phyloP scores from a whole-genome alignment of 2,113 vertebrate genomes.

The Chaetodon trifascialis region DNA sequence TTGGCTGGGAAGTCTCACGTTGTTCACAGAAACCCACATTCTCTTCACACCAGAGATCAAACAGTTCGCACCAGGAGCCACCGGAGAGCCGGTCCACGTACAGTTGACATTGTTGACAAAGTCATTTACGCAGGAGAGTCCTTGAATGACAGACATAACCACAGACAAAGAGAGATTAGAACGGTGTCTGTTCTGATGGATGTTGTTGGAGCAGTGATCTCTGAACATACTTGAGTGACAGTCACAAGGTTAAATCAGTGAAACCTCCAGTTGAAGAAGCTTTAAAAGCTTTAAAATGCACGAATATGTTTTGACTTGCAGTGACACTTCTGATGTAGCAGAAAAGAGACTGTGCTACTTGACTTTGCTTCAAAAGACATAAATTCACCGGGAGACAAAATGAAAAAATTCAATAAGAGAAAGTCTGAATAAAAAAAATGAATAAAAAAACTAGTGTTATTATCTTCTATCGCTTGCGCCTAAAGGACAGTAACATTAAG shows the following conservation, averaged over 20 bases:
- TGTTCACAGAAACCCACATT: rapidly evolving
- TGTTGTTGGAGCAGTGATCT: background rate
- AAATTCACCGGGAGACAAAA: background rate
- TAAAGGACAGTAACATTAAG: background rate
- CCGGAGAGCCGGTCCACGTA: constrained; percentile 35
- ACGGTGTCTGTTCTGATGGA: background rate
- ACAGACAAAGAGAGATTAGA: background rate
- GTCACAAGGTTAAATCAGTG: background rate
- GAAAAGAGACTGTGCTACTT: background rate
- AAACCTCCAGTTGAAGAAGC: too few species aligned
- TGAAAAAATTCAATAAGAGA: background rate
- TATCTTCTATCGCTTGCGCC: background rate
- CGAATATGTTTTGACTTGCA: too few species aligned
- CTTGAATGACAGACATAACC: constrained; percentile 43
- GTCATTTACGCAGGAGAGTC: constrained; percentile 76
- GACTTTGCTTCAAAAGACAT: background rate
- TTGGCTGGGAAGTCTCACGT: rapidly evolving
- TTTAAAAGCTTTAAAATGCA: too few species aligned
- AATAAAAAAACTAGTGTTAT: too few species aligned
- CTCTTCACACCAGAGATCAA: constrained; percentile 15
- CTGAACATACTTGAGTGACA: background rate
- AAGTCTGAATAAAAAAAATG: too few species aligned
- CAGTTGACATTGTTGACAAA: constrained; percentile 73
- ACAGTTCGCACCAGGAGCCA: constrained; percentile 42
- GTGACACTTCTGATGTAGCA: background rate